These are phyloP conservation scores for Drepana falcataria DNA, from an alignment of 2,888 invertebrate genomes.

Conservation along the genomic window DNA sequence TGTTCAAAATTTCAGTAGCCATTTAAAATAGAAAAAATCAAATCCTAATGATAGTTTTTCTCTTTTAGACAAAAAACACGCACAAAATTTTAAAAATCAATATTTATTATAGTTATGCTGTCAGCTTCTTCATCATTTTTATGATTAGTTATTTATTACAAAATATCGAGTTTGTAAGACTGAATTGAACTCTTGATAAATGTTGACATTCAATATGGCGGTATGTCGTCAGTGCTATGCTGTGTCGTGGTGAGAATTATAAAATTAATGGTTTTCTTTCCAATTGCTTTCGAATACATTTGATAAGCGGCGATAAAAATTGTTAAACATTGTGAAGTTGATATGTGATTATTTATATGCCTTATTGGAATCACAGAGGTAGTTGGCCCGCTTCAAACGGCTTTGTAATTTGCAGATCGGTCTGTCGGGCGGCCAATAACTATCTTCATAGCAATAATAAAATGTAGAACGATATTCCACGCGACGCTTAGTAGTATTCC, in stretches of 20 bases:
- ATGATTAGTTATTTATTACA: slow-evolving; percentile 24
- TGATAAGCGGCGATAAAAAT: slow-evolving; percentile 29
- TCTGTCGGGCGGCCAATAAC: slow-evolving; percentile 54
- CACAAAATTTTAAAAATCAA: slow-evolving; percentile 67
- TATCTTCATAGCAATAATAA: slow-evolving; percentile 57
- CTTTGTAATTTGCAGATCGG: slow-evolving; percentile 56
- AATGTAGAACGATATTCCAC: slow-evolving; percentile 46
- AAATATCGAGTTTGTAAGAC: slow-evolving; percentile 40
- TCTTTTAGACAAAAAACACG: slow-evolving; percentile 66
- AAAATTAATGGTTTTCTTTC: slow-evolving; percentile 54
- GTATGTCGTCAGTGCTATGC: slow-evolving; percentile 97
- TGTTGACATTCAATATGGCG: slow-evolving; percentile 95
- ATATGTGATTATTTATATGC: slow-evolving; percentile 33
- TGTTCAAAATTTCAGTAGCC: slow-evolving; percentile 22
- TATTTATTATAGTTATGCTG: slow-evolving; percentile 23
- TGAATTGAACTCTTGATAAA: slow-evolving; percentile 62
- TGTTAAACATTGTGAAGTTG: slow-evolving; percentile 26
- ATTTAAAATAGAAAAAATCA: slow-evolving; percentile 50
- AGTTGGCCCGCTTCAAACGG: slow-evolving; percentile 33
- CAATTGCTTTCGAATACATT: slow-evolving; percentile 40
- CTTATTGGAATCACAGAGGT: slow-evolving; percentile 24
- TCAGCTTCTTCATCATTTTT: slow-evolving; percentile 23
- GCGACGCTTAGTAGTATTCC: slow-evolving; percentile 40
- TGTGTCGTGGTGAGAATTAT: slow-evolving; percentile 94
- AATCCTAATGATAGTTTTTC: slow-evolving; percentile 52